phyloP scores from a whole-genome alignment of 2,797 vertebrate genomes.

The Capromys pilorides region DNA sequence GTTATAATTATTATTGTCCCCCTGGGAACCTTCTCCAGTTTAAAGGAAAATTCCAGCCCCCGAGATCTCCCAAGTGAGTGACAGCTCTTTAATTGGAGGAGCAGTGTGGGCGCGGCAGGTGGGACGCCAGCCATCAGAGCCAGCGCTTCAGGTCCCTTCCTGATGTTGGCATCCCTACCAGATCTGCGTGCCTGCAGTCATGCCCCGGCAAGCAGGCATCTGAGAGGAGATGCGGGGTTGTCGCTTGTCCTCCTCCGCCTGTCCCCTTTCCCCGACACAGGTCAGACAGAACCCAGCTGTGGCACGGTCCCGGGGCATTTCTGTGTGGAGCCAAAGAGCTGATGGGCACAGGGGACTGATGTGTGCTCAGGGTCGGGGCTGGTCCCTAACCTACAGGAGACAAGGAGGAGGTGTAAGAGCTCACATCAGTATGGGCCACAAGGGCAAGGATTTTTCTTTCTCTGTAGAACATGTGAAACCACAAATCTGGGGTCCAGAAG shows the following conservation, averaged over 20 bases:
- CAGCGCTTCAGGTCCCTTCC: background rate
- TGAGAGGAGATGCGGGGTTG: background rate
- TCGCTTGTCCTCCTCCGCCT: fast-evolving
- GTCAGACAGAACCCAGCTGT: background rate
- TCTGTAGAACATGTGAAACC: background rate
- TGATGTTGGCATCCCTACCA: background rate
- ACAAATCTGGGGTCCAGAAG: background rate
- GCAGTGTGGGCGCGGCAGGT: conserved; percentile 45
- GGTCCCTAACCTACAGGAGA: background rate
- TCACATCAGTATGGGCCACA: background rate
- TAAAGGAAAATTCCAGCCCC: conserved; percentile 74
- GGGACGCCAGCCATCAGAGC: conserved; percentile 51
- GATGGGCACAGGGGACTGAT: background rate
- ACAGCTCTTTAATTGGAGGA: conserved; percentile 60
- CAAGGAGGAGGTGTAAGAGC: background rate
- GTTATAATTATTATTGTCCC: background rate
- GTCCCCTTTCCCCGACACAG: background rate
- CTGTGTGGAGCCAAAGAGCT: background rate
- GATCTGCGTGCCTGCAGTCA: background rate
- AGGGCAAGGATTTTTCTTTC: background rate
- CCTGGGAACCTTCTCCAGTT: background rate
- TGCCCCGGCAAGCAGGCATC: background rate
- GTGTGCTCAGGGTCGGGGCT: background rate
- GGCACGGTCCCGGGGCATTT: background rate
- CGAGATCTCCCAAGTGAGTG: conserved; percentile 37